Conservation (phyloP, 1,140 invertebrate genomes). For the Leptinotarsa undecemlineata region DNA sequence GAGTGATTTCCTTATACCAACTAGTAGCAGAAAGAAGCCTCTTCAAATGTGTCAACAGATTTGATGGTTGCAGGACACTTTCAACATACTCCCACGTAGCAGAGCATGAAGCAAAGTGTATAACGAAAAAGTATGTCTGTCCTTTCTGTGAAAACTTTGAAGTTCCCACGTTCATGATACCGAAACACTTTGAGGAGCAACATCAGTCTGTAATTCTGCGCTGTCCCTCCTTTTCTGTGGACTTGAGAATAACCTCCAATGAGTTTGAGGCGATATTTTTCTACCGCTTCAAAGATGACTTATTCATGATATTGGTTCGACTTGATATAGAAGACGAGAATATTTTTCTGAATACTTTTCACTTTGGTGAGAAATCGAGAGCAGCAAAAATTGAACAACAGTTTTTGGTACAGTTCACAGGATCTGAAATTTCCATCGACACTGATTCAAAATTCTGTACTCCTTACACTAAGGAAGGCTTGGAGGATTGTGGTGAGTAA, state of each 20-base stretch:
- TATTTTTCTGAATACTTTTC: too few species aligned
- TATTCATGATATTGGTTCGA: not conserved
- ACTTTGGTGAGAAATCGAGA: too few species aligned
- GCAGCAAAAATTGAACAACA: too few species aligned
- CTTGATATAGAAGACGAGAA: too few species aligned
- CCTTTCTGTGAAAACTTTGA: not conserved
- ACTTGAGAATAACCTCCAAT: not conserved
- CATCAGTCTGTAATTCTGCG: not conserved
- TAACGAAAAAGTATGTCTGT: not conserved
- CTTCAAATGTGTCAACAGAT: conserved; percentile 16
- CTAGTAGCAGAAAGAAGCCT: not conserved
- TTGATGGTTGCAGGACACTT: conserved; percentile 12
- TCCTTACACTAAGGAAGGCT: too few species aligned
- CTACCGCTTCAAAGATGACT: not conserved
- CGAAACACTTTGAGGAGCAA: not conserved
- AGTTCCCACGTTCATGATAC: not conserved
- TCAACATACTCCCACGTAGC: not conserved
- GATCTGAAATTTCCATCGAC: too few species aligned
- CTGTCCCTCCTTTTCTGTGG: not conserved
- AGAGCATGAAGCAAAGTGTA: not conserved
- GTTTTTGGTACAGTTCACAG: too few species aligned
- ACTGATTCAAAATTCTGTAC: too few species aligned
- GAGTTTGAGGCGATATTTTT: not conserved
- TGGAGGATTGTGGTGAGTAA: too few species aligned
- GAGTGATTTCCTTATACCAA: not conserved